Evolutionary conservation across 2,888 invertebrate species (phyloP).

Genomic region (Ectemnius lituratus): DNA sequence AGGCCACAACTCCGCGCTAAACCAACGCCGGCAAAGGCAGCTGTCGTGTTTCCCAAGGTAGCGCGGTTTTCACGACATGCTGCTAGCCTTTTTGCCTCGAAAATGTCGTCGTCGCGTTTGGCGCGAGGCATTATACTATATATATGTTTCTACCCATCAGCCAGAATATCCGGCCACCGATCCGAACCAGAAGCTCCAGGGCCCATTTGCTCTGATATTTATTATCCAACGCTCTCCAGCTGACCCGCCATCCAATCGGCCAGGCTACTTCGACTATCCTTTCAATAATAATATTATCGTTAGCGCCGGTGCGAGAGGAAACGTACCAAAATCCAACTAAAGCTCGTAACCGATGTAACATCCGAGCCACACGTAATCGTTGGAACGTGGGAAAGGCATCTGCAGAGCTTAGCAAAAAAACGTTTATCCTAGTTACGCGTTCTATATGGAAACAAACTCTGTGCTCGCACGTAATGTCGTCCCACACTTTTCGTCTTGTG

Average conservation of each 20-base stretch:
- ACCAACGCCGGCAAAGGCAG: conserved; percentile 63
- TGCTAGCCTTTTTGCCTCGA: conserved; percentile 56
- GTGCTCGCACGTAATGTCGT: background rate
- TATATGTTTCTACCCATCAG: conserved; percentile 19
- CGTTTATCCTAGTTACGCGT: background rate
- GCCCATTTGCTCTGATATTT: conserved; percentile 45
- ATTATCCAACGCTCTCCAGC: conserved; percentile 48
- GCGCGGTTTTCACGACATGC: conserved; percentile 30
- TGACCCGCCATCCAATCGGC: conserved; percentile 11
- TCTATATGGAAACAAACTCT: conserved; percentile 14
- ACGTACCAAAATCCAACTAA: conserved; percentile 29
- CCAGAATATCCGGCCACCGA: conserved; percentile 65
- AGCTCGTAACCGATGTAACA: conserved; percentile 2
- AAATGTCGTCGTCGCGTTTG: conserved; percentile 43
- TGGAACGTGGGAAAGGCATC: conserved; percentile 49
- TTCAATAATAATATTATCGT: conserved; percentile 9
- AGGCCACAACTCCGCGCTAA: conserved; percentile 65
- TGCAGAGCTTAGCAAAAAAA: background rate
- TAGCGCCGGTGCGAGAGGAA: conserved; percentile 39
- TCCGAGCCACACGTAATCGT: conserved; percentile 7
- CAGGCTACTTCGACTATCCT: conserved; percentile 5
- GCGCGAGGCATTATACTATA: conserved; percentile 28
- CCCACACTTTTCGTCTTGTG: background rate
- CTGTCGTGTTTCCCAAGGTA: conserved; percentile 67
- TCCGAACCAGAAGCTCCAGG: conserved; percentile 62